These are phyloP conservation scores for Pogonocherus hispidulus DNA, from an alignment of 2,888 invertebrate genomes.

Conservation along the genomic window DNA sequence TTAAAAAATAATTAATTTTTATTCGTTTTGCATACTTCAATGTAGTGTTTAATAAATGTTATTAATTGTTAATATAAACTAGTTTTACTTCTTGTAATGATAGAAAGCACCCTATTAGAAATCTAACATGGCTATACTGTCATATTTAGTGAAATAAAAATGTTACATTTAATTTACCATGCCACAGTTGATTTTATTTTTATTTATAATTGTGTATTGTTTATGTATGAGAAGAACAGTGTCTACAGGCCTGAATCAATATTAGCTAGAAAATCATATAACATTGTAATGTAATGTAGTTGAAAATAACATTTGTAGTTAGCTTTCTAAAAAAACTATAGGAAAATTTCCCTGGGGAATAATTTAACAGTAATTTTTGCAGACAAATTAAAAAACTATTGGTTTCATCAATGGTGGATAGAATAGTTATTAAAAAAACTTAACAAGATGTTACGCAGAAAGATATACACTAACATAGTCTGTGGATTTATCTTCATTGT, in stretches of 20 bases:
- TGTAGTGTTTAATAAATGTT: too few species aligned
- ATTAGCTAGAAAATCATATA: neutral
- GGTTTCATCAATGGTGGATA: too few species aligned
- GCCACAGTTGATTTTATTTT: neutral
- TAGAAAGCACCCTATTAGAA: neutral
- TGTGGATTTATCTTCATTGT: too few species aligned
- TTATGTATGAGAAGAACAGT: slow-evolving; percentile 19
- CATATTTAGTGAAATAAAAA: neutral
- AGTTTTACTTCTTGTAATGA: too few species aligned
- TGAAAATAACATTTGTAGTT: slow-evolving; percentile 13
- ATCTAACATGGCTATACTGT: too few species aligned
- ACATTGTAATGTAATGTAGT: slow-evolving; percentile 10
- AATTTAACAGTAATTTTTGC: neutral
- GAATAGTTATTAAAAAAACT: too few species aligned
- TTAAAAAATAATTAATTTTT: too few species aligned
- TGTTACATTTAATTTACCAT: neutral
- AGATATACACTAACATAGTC: too few species aligned
- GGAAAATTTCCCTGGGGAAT: neutral
- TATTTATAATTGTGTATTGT: neutral
- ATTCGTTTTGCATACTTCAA: too few species aligned
- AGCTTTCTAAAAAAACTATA: neutral
- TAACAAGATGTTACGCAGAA: too few species aligned
- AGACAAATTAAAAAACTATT: too few species aligned
- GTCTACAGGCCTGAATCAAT: slow-evolving; percentile 28
- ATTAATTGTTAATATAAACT: too few species aligned